Evolutionary conservation across 2,888 invertebrate species (phyloP).

Genomic region (Epirrhoe alternata): DNA sequence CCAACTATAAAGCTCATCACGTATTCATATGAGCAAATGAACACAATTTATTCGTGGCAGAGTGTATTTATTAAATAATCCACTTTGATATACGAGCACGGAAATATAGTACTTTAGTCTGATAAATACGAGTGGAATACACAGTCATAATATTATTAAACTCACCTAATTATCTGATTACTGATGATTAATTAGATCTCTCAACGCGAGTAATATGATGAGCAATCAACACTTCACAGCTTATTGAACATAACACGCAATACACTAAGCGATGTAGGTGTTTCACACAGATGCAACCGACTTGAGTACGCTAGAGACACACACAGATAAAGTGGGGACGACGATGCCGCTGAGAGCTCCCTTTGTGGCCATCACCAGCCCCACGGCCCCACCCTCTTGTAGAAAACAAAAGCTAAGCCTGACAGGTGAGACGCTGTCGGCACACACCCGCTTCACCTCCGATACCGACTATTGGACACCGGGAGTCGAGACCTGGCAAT

Average conservation of each 20-base stretch:
- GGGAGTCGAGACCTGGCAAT: slow-evolving; percentile 34
- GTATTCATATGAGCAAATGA: slow-evolving; percentile 46
- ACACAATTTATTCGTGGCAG: slow-evolving; percentile 46
- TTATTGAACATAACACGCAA: slow-evolving; percentile 42
- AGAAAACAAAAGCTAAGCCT: slow-evolving; percentile 90
- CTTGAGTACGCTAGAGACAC: slow-evolving; percentile 69
- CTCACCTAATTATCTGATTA: slow-evolving; percentile 27
- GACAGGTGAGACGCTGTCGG: slow-evolving; percentile 81
- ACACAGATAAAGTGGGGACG: slow-evolving; percentile 62
- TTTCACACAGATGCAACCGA: slow-evolving; percentile 78
- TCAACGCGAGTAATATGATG: slow-evolving; percentile 25
- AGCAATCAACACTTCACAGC: slow-evolving; percentile 35
- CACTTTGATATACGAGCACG: slow-evolving; percentile 44
- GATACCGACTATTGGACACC: slow-evolving; percentile 45
- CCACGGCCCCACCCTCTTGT: slow-evolving; percentile 86
- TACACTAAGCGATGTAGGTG: slow-evolving; percentile 75
- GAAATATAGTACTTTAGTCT: slow-evolving; percentile 20
- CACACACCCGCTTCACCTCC: slow-evolving; percentile 48
- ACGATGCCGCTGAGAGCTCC: slow-evolving; percentile 68
- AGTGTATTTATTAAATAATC: slow-evolving; percentile 50
- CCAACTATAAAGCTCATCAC: slow-evolving; percentile 33
- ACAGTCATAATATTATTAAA: slow-evolving; percentile 37
- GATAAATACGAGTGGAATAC: slow-evolving; percentile 28
- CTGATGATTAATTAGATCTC: slow-evolving; percentile 18
- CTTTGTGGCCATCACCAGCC: slow-evolving; percentile 87